phyloP scores from a whole-genome alignment of 2,888 invertebrate species.

The Acrobasis suavella region DNA sequence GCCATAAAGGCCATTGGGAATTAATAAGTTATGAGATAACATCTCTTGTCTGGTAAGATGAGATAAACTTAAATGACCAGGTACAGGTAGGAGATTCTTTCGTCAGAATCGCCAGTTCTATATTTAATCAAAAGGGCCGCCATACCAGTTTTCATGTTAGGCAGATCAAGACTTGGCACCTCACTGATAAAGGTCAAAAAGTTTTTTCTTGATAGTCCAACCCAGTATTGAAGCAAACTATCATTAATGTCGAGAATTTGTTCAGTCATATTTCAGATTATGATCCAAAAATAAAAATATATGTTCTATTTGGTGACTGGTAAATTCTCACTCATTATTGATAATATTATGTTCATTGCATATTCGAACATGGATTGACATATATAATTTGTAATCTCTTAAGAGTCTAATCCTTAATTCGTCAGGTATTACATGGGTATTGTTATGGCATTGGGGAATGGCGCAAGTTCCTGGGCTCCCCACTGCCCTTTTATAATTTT shows the following conservation, averaged over 20 bases:
- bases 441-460: not conserved
- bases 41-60: not conserved
- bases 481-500: slow-evolving; percentile 7
- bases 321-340: slow-evolving; percentile 4
- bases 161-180: slow-evolving; percentile 3
- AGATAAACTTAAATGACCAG: not conserved
- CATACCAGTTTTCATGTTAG: not conserved
- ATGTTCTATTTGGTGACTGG: not conserved
- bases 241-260: not conserved
- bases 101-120: slow-evolving; percentile 4
- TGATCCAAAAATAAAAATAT: slow-evolving; percentile 3
- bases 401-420: not conserved
- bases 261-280: not conserved
- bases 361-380: slow-evolving; percentile 2
- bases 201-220: not conserved
- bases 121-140: slow-evolving; percentile 1
- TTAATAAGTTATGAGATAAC: slow-evolving; percentile 1
- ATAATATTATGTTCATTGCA: slow-evolving; percentile 6
- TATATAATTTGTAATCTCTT: slow-evolving; percentile 4
- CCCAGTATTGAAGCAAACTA: not conserved
- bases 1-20: slow-evolving; percentile 1
- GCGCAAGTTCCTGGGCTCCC: not conserved
- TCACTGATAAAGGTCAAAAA: not conserved
- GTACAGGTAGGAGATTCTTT: not conserved
- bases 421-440: not conserved